Percentiles rank a stretch among this genome's conserved stretches.
Evolutionary conservation across 2,888 invertebrate genomes (phyloP).

Genomic region (Lepetodrilus schrolli): DNA sequence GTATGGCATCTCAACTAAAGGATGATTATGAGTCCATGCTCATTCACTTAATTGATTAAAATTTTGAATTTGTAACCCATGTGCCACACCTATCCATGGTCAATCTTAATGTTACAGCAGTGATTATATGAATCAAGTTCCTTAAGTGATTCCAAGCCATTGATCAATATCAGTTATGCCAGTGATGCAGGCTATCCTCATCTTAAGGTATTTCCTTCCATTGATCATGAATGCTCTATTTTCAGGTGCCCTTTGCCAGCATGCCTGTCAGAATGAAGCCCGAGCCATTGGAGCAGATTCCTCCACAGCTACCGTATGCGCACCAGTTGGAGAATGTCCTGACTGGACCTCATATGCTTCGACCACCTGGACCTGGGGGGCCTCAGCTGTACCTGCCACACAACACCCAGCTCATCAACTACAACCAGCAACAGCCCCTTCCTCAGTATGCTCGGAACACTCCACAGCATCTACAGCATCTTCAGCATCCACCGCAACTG

Average conservation of each 20-base stretch:
- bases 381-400: conserved; percentile 4
- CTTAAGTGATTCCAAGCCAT: too few relatives aligned
- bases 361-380: background rate
- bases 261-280: conserved; percentile 44
- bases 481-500: background rate
- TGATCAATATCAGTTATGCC: too few relatives aligned
- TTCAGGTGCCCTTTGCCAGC: conserved; percentile 23
- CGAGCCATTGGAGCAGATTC: conserved; percentile 35
- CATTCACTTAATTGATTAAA: too few relatives aligned
- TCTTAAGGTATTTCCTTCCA: background rate
- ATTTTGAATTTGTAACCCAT: too few relatives aligned
- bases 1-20: too few relatives aligned
- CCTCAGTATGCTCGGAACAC: background rate
- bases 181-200: too few relatives aligned
- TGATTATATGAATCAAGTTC: too few relatives aligned
- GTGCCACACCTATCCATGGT: too few relatives aligned
- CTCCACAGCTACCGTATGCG: conserved; percentile 17
- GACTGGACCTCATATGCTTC: background rate
- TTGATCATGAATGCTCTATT: too few relatives aligned
- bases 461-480: background rate
- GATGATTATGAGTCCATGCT: too few relatives aligned
- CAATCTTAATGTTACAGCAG: too few relatives aligned
- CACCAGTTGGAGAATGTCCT: conserved; percentile 27
- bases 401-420: background rate
- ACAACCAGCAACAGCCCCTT: background rate